Conservation (phyloP, 2,888 invertebrate species). For the Trachelus iudaicus region DNA sequence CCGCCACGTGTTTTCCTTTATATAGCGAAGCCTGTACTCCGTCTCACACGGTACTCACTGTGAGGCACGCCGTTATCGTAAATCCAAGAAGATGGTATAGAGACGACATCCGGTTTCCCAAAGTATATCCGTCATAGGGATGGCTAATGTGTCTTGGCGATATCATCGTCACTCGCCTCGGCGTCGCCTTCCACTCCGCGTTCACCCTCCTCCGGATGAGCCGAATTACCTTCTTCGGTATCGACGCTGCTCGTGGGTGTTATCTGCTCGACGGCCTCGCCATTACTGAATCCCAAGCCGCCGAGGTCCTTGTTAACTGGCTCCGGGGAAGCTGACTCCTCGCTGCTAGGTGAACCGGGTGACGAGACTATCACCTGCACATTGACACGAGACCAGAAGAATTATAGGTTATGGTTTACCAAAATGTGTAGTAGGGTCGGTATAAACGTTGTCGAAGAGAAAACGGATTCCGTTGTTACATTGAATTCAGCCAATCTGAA, state of each 20-base stretch:
- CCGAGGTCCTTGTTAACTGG: conserved; percentile 73
- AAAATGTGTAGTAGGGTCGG: neutral
- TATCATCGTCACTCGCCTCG: conserved; percentile 69
- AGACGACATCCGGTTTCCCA: neutral
- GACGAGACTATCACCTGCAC: conserved; percentile 75
- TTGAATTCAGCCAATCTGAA: neutral
- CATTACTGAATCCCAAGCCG: conserved; percentile 33
- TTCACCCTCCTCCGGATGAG: conserved; percentile 68
- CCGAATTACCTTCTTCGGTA: conserved; percentile 69
- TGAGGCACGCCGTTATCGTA: neutral
- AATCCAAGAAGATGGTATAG: neutral
- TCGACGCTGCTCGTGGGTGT: conserved; percentile 72
- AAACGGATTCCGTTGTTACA: neutral
- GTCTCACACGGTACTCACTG: neutral
- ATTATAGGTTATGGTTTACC: neutral
- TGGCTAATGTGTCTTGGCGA: conserved; percentile 38
- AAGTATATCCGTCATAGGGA: neutral
- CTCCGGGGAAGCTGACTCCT: conserved; percentile 84
- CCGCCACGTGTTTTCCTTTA: neutral
- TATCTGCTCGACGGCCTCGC: conserved; percentile 67
- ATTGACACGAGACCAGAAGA: neutral
- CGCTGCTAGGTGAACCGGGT: conserved; percentile 90
- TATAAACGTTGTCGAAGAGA: neutral
- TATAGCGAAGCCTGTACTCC: neutral
- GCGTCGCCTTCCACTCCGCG: conserved; percentile 71